phyloP scores from a whole-genome alignment of 2,113 vertebrate genomes.

The Alouatta palliata region DNA sequence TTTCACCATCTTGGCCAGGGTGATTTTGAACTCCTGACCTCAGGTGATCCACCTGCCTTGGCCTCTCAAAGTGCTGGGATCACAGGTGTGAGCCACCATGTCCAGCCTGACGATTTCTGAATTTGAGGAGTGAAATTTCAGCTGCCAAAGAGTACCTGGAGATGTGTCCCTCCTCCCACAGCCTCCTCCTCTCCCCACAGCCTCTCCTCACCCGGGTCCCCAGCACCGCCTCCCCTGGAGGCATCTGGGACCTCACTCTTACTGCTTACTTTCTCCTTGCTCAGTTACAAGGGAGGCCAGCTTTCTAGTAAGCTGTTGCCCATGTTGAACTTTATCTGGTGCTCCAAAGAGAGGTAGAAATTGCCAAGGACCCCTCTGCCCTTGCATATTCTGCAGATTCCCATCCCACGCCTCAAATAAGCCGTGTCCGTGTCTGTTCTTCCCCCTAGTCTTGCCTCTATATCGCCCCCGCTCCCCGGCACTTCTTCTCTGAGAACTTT shows the following conservation, averaged over 20 bases:
- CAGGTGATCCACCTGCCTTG: no score
- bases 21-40: no score
- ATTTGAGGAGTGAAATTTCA: not conserved
- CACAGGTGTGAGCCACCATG: no score
- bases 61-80: no score
- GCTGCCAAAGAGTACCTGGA: not conserved
- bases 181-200: no score
- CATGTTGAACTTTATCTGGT: not conserved
- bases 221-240: not conserved
- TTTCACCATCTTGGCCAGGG: no score
- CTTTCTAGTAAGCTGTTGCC: not conserved
- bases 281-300: not conserved
- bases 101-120: not conserved
- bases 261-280: not conserved
- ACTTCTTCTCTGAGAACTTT: not conserved
- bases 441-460: not conserved
- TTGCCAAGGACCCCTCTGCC: not conserved
- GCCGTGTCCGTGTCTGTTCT: not conserved
- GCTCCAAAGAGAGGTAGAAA: not conserved
- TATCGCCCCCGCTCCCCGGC: not conserved
- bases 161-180: no score
- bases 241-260: not conserved
- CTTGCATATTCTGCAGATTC: fast-evolving
- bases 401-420: not conserved
- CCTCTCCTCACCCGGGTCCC: not conserved